These are phyloP conservation scores for Ditylenchus dipsaci DNA, from an alignment of 1,140 invertebrate species.

Conservation along the genomic window DNA sequence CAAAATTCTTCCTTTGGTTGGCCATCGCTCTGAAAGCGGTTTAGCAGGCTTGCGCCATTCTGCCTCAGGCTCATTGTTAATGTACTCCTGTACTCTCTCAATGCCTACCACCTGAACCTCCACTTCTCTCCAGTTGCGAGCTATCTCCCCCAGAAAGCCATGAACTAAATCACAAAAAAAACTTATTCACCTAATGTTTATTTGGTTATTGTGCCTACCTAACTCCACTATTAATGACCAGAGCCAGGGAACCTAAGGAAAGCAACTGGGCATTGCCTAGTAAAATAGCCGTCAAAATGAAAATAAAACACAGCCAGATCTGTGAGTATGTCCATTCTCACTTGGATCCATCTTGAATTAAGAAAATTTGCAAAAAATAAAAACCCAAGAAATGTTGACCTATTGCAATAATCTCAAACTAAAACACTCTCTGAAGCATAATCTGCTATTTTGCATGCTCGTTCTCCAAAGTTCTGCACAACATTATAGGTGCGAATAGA, in stretches of 20 bases:
- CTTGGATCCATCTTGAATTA: slow-evolving; percentile 35
- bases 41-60: not conserved
- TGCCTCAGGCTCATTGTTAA: slow-evolving; percentile 67
- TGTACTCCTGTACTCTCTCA: slow-evolving; percentile 92
- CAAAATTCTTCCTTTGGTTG: slow-evolving; percentile 35
- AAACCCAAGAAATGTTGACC: not conserved
- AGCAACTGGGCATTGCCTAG: slow-evolving; percentile 11
- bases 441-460: slow-evolving; percentile 11
- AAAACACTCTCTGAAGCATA: slow-evolving; percentile 15
- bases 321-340: slow-evolving; percentile 14
- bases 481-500: slow-evolving; percentile 33
- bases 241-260: slow-evolving; percentile 18
- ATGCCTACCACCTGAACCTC: slow-evolving; percentile 80
- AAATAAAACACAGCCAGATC: slow-evolving; percentile 20
- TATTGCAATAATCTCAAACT: slow-evolving; percentile 30
- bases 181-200: not conserved
- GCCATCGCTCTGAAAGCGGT: slow-evolving; percentile 28
- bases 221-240: slow-evolving; percentile 24
- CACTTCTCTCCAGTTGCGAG: slow-evolving; percentile 60
- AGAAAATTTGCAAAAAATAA: too few species aligned
- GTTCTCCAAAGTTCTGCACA: slow-evolving; percentile 21
- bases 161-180: slow-evolving; percentile 76
- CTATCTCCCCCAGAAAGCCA: slow-evolving; percentile 91
- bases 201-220: slow-evolving; percentile 7
- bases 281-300: slow-evolving; percentile 17